phyloP scores from a whole-genome alignment of 2,888 invertebrate genomes.

The Thera obeliscata region DNA sequence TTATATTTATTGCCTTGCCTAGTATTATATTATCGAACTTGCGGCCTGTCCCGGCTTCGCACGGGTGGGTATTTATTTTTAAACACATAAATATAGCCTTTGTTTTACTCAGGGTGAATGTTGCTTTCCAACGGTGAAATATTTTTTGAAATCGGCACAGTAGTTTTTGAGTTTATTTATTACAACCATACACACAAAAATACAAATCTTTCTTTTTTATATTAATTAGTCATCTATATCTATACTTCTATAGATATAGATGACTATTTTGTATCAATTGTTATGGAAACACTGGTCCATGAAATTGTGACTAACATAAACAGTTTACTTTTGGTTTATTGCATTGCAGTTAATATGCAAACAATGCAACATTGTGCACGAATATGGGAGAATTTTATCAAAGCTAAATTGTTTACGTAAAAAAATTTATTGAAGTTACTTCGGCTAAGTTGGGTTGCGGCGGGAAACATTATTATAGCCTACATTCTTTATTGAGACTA shows the following conservation, averaged over 20 bases:
- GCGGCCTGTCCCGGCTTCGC: too few relatives aligned
- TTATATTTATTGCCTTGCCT: conserved; percentile 44
- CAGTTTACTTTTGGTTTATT: not conserved
- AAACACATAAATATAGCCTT: too few relatives aligned
- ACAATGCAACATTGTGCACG: conserved; percentile 23
- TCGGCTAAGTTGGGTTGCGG: too few relatives aligned
- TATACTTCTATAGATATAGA: not conserved
- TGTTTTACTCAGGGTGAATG: too few relatives aligned
- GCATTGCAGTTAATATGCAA: conserved; percentile 2
- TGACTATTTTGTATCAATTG: conserved; percentile 25
- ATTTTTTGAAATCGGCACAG: too few relatives aligned
- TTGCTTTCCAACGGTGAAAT: too few relatives aligned
- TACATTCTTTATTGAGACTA: not conserved
- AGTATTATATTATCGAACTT: conserved; percentile 8
- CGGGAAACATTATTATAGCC: too few relatives aligned
- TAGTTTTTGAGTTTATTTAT: too few relatives aligned
- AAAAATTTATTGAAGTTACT: not conserved
- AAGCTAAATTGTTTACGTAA: conserved; percentile 12
- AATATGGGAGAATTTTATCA: conserved; percentile 23
- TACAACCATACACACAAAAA: too few relatives aligned
- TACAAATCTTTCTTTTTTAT: too few relatives aligned
- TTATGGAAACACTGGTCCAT: not conserved
- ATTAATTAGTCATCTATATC: too few relatives aligned
- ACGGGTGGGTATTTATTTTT: too few relatives aligned
- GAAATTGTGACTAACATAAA: conserved; percentile 5